These are phyloP conservation scores for Dorcus hopei DNA, from an alignment of 2,888 invertebrate genomes.

Conservation along the genomic window DNA sequence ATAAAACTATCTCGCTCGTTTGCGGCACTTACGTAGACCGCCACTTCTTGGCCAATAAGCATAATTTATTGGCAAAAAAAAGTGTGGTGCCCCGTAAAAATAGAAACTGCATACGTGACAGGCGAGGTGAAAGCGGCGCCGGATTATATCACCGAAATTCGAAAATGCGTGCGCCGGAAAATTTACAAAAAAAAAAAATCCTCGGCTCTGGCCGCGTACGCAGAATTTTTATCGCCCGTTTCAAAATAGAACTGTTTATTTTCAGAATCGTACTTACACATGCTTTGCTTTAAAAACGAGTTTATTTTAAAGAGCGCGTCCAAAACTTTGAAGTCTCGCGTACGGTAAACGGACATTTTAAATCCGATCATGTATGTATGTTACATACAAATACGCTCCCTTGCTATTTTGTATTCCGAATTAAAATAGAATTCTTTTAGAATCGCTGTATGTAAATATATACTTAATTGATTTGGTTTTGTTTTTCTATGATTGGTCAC, in stretches of 20 bases:
- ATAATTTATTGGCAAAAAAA: conserved; percentile 1
- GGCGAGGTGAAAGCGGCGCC: background rate
- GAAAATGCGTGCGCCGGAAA: background rate
- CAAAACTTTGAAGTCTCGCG: conserved; percentile 14
- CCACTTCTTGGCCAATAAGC: background rate
- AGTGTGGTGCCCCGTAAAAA: background rate
- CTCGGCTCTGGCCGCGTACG: conserved; percentile 12
- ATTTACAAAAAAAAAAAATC: background rate
- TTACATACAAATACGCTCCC: no score
- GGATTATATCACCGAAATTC: background rate
- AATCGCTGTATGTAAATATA: no score
- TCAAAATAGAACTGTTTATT: conserved; percentile 30
- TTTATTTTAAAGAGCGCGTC: conserved; percentile 15
- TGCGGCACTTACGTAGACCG: no score
- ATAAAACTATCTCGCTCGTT: no score
- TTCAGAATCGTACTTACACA: conserved; percentile 27
- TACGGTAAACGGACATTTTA: background rate
- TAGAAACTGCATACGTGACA: background rate
- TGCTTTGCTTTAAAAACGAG: conserved; percentile 17
- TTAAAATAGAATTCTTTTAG: no score
- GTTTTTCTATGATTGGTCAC: no score
- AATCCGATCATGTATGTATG: no score
- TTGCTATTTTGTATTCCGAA: no score
- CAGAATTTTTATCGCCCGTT: conserved; percentile 25
- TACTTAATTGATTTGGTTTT: no score